Evolutionary conservation across 2,888 invertebrate genomes (phyloP), one percentile per base, ranked within the genome.

Genomic region (Ommatoiulus sabulosus): DNA sequence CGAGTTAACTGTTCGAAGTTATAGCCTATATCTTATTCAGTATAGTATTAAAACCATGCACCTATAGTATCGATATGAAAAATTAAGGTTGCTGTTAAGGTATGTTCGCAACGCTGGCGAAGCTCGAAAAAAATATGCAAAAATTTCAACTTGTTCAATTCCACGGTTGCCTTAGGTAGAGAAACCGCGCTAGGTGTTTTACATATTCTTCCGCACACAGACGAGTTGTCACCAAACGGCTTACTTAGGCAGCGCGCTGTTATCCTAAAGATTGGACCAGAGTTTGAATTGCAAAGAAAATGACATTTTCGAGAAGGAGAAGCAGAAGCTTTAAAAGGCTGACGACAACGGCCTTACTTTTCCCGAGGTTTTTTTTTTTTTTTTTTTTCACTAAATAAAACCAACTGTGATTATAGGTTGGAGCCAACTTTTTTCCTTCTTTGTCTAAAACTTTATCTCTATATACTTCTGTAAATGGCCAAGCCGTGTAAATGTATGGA

Each of bases 141-240:
- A 72, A 7, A 24, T 24, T 72, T 24, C 24, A 72, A 24, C 20
- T n/a, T 24, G 17, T 72, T 72, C 72, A 72, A 72, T 72, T 72
- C 72, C 72, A 72, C 3, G 24, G 72, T 72, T 72, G 72, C 72
- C 24, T 72, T 24, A 24, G 72, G 24, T 72, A n/a, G 24, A 24
- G 10, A n/a, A 72, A 5, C 24, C 8, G 48, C 12, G 48, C 8
- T 48, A 48, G 72, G 20, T 72, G 72, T 72, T 72, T 72, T 72
- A 24, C 72, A 72, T 72, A 72, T 72, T 72, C 20, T 24, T 10
- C n/a, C 7, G 24, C 17, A 10, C 72, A 24, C 72, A 72, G 72
- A 72, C 72, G 72, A 72, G 72, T 72, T 72, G 72, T 72, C 72
- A 72, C 72, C 72, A 72, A 72, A 72, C 24, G 72, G 72, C 72